Percentiles rank a stretch among this genome's conserved stretches.
Evolutionary conservation across 2,888 invertebrate genomes (phyloP).

Genomic region (Seladonia tumulorum): DNA sequence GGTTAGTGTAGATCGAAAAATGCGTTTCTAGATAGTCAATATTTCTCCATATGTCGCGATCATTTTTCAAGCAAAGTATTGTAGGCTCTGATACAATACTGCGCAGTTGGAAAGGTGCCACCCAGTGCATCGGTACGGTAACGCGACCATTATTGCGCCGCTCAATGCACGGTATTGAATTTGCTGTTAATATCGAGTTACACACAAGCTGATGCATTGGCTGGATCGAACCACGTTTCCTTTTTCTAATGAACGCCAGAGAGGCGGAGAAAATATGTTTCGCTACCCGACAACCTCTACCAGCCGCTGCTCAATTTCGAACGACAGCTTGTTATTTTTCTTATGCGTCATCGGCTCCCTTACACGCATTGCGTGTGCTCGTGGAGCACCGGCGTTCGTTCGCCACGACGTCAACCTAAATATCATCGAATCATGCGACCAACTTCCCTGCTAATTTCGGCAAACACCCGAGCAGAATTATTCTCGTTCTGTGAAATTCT

Average conservation of each 20-base stretch:
- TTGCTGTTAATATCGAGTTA: conserved; percentile 15
- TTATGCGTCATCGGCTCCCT: background rate
- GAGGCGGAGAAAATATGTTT: background rate
- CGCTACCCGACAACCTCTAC: background rate
- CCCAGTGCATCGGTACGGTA: background rate
- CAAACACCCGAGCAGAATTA: background rate
- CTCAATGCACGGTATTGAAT: conserved; percentile 19
- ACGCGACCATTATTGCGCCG: conserved; percentile 12
- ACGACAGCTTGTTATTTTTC: background rate
- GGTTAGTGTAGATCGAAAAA: background rate
- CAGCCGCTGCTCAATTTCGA: background rate
- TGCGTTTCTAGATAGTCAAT: background rate
- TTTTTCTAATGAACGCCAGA: background rate
- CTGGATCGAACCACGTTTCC: background rate
- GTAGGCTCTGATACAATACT: background rate
- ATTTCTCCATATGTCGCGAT: background rate
- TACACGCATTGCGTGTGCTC: background rate
- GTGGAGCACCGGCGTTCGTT: background rate
- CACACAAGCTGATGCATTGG: background rate
- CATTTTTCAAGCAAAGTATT: background rate
- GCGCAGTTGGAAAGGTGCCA: background rate
- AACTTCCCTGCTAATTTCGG: background rate
- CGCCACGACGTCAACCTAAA: background rate
- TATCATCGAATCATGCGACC: conserved; percentile 6
- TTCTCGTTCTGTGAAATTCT: background rate